Percentiles rank a stretch among this genome's conserved stretches.
phyloP scores from a whole-genome alignment of 2,888 invertebrate species.

The Carabus problematicus region DNA sequence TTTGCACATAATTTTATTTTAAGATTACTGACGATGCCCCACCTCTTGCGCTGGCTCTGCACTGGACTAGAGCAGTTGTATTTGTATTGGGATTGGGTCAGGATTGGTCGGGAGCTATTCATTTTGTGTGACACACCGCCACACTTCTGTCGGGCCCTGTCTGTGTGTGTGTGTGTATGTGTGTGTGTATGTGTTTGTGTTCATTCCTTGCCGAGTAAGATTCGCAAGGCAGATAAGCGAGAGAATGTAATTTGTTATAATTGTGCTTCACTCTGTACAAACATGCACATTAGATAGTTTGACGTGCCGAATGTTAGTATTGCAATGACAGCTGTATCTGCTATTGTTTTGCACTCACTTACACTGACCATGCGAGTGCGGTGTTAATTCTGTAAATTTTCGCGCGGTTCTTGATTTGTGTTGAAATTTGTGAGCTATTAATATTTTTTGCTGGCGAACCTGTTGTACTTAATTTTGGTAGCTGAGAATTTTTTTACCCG shows the following conservation, averaged over 20 bases:
- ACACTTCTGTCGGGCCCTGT: not conserved
- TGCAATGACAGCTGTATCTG: slow-evolving; percentile 17
- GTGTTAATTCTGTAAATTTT: slow-evolving; percentile 2
- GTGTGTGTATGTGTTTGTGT: too few species aligned
- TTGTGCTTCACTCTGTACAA: slow-evolving; percentile 15
- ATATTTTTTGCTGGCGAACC: slow-evolving; percentile 38
- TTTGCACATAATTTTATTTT: slow-evolving; percentile 12
- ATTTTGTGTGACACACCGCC: not conserved
- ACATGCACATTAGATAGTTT: too few species aligned
- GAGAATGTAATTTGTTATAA: slow-evolving; percentile 19
- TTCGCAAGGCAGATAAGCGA: not conserved
- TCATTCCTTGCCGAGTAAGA: too few species aligned
- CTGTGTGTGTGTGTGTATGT: too few species aligned
- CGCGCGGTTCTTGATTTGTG: slow-evolving; percentile 22
- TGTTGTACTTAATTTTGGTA: slow-evolving; percentile 36
- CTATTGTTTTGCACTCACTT: not conserved
- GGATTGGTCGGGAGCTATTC: slow-evolving; percentile 10
- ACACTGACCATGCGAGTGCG: not conserved
- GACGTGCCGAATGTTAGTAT: slow-evolving; percentile 11
- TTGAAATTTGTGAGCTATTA: slow-evolving; percentile 39
- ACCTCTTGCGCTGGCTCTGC: slow-evolving; percentile 8
- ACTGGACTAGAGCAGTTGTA: slow-evolving; percentile 25
- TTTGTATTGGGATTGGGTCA: slow-evolving; percentile 4
- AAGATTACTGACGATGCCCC: not conserved
- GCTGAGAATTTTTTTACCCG: slow-evolving; percentile 13